Conservation (phyloP, 1,140 invertebrate genomes). For the Aphelinus certus region DNA sequence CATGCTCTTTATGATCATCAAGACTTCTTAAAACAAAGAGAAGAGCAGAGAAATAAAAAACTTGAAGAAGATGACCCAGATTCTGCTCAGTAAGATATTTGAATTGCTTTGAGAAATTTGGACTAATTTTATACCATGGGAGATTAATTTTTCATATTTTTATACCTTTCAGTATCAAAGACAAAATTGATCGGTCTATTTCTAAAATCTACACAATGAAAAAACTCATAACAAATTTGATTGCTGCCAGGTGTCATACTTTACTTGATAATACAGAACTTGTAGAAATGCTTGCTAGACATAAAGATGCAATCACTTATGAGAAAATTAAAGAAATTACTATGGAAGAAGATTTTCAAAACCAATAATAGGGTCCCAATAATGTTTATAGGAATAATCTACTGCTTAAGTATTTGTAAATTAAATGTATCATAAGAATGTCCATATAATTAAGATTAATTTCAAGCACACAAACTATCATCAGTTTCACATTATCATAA, state of each 20-base stretch:
- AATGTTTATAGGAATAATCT: too few relatives aligned
- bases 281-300: slow-evolving; percentile 45
- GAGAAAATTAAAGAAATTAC: slow-evolving; percentile 41
- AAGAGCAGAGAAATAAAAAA: slow-evolving; percentile 41
- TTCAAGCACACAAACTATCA: too few relatives aligned
- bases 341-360: background rate
- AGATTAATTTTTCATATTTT: slow-evolving; percentile 23
- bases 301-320: slow-evolving; percentile 47
- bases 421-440: too few relatives aligned
- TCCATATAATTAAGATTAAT: too few relatives aligned
- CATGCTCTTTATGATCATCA: slow-evolving; percentile 42
- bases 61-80: slow-evolving; percentile 51
- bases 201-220: slow-evolving; percentile 54
- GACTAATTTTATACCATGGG: slow-evolving; percentile 18
- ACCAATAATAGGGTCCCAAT: too few relatives aligned
- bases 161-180: slow-evolving; percentile 47
- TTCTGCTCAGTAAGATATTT: slow-evolving; percentile 44
- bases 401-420: too few relatives aligned
- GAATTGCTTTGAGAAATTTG: slow-evolving; percentile 11
- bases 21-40: slow-evolving; percentile 49
- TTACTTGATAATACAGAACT: slow-evolving; percentile 40
- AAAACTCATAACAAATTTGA: slow-evolving; percentile 53
- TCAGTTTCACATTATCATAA: too few relatives aligned
- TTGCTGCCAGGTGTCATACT: slow-evolving; percentile 40
- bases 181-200: slow-evolving; percentile 43